Base-by-base conservation (phyloP, 2,797 vertebrate genomes). In the Muraenolepis orangiensis region DNA sequence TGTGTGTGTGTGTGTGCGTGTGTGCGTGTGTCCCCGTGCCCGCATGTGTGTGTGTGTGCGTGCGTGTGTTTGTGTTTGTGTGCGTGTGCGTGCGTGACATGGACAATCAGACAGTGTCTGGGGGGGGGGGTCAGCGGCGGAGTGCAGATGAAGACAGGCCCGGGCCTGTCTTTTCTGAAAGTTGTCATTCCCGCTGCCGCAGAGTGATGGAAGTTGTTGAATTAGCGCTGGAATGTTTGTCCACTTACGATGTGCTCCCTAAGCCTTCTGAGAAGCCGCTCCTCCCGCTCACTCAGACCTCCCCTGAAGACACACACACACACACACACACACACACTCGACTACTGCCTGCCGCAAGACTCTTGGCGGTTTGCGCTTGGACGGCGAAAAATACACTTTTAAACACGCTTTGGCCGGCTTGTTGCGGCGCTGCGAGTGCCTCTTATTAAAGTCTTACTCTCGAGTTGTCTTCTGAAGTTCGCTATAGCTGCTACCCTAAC, bases 171-270 rank as follows among this genome's bases (percentile, higher is more conserved):
- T 90, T 88, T 88, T 82, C 83, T 89, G 83, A 87, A 83, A 85
- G 80, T 84, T 87, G 79, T 84, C 78, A 72, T 83, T 87, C 78
- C 79, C 74, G 57, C 70, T 69, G 66, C 77, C 78, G 75, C 71
- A 12, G 23, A 79, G 66, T 88, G 84, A 91, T 85, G 80, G 87
- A 88, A 46, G 72, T 81, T 80, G 75, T 80, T 61, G 81, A 87
- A 88, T 91, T 85, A 88, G 77, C 76, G 76, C 71, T 86, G 86
- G 87, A 90, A 91, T 91, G 88, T 91, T 88, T 87, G 81, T 83
- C 80, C 84, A 84, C 84, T 86, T 89, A 77, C 70, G 73, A 82
- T 85, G 75, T 82, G 70, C 72, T 79, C 76, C 42, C 66, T 68
- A 86, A 81, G 88, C 81, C 82, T 40, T 76, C 74, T 71, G 32